A percentile compares a stretch with the other conserved stretches of the same genome.
Evolutionary conservation across 2,113 vertebrate species (phyloP).

Genomic region (Columbina picui): DNA sequence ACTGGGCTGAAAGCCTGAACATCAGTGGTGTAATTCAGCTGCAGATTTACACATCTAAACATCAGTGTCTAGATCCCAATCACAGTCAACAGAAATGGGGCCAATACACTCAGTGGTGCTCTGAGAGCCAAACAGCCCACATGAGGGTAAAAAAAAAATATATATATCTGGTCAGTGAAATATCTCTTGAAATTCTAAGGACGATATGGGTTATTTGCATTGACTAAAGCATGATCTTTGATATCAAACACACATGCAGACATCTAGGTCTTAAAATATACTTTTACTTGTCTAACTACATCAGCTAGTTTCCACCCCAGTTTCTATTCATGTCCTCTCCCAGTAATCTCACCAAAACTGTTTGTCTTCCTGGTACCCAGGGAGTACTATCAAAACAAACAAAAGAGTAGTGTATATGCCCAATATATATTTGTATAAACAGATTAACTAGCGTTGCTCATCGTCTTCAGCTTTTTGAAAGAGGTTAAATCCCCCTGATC

Average conservation of each 20-base stretch:
- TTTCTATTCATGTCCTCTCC: not conserved
- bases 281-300: not conserved
- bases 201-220: not conserved
- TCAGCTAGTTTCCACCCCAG: not conserved
- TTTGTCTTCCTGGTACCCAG: not conserved
- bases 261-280: not conserved
- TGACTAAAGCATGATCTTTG: not conserved
- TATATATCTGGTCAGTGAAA: too few species aligned
- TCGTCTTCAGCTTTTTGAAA: not conserved
- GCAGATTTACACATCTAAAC: rapidly evolving
- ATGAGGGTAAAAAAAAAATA: not conserved
- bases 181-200: not conserved
- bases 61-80: not conserved
- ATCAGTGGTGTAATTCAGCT: not conserved
- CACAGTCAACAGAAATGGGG: not conserved
- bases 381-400: not conserved
- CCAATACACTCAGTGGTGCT: not conserved
- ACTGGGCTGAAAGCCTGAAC: not conserved
- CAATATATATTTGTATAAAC: not conserved
- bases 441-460: not conserved
- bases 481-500: not conserved
- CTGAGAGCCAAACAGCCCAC: not conserved
- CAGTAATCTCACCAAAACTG: not conserved
- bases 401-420: not conserved
- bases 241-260: not conserved